A percentile compares a stretch with the other conserved stretches of the same genome.
phyloP scores from a whole-genome alignment of 2,797 vertebrate species.

The Leuciscus waleckii region DNA sequence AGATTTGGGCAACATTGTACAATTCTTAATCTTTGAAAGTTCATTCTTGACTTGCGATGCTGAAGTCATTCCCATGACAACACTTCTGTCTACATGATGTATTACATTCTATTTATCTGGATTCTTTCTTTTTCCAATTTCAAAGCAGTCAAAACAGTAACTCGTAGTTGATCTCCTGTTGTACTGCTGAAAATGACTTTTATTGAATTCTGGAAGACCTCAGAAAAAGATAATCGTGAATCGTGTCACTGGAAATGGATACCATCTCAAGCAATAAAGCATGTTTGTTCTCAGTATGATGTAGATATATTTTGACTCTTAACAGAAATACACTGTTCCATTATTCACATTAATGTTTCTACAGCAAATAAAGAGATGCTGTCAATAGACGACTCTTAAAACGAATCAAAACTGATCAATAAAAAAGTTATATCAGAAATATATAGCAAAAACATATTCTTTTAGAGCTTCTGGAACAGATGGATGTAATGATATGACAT shows the following conservation, averaged over 20 bases:
- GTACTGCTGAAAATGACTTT: constrained; percentile 26
- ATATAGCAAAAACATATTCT: neutral
- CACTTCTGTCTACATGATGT: constrained; percentile 42
- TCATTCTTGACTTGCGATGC: neutral
- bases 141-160: constrained; percentile 30
- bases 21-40: constrained; percentile 14
- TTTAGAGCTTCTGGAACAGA: neutral
- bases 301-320: constrained; percentile 11
- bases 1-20: neutral
- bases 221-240: constrained; percentile 28
- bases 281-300: constrained; percentile 8
- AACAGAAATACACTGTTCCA: neutral
- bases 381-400: too few species aligned
- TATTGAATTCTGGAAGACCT: constrained; percentile 42
- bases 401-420: neutral
- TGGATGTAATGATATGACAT: neutral
- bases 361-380: neutral
- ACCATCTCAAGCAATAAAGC: constrained; percentile 20
- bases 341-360: constrained; percentile 12
- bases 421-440: neutral
- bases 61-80: constrained; percentile 30
- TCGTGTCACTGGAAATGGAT: neutral
- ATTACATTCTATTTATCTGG: constrained; percentile 36
- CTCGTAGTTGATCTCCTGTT: constrained; percentile 8
- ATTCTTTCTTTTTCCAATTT: constrained; percentile 21